These are phyloP conservation scores for Ormyrus thymus DNA, from an alignment of 2,888 invertebrate species.

Conservation along the genomic window DNA sequence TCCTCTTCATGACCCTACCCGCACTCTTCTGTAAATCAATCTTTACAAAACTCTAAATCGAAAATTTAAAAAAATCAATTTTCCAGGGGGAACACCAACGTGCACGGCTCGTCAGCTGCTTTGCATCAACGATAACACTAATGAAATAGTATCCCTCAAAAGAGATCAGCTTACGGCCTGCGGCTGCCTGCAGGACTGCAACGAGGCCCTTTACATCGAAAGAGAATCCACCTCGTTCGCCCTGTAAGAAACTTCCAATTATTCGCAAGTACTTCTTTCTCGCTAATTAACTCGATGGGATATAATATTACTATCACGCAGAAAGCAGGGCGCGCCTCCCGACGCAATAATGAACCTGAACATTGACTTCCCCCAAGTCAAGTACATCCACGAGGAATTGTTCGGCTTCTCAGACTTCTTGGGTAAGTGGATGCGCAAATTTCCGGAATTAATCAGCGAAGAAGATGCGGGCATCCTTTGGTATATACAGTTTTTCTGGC, in stretches of 20 bases:
- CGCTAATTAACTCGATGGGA: neutral
- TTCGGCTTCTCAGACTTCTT: slow-evolving; percentile 33
- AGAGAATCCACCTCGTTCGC: slow-evolving; percentile 29
- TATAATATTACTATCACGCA: neutral
- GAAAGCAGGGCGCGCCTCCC: slow-evolving; percentile 28
- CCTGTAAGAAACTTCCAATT: slow-evolving; percentile 32
- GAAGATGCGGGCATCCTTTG: too few species aligned
- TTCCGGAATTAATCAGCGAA: too few species aligned
- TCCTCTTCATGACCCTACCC: too few species aligned
- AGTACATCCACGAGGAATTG: slow-evolving; percentile 40
- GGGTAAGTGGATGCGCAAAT: neutral
- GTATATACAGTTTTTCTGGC: neutral
- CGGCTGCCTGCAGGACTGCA: slow-evolving; percentile 29
- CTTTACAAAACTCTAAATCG: too few species aligned
- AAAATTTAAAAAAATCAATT: neutral
- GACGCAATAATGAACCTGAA: slow-evolving; percentile 38
- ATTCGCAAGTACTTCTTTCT: neutral
- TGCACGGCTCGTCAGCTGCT: slow-evolving; percentile 21
- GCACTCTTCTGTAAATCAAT: too few species aligned
- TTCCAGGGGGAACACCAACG: slow-evolving; percentile 1
- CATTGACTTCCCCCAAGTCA: slow-evolving; percentile 35
- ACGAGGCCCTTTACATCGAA: slow-evolving; percentile 32
- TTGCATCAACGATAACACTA: slow-evolving; percentile 1
- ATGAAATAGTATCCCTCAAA: neutral
- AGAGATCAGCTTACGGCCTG: slow-evolving; percentile 9